phyloP scores from a whole-genome alignment of 2,888 invertebrate genomes.

The Carcina quercana region DNA sequence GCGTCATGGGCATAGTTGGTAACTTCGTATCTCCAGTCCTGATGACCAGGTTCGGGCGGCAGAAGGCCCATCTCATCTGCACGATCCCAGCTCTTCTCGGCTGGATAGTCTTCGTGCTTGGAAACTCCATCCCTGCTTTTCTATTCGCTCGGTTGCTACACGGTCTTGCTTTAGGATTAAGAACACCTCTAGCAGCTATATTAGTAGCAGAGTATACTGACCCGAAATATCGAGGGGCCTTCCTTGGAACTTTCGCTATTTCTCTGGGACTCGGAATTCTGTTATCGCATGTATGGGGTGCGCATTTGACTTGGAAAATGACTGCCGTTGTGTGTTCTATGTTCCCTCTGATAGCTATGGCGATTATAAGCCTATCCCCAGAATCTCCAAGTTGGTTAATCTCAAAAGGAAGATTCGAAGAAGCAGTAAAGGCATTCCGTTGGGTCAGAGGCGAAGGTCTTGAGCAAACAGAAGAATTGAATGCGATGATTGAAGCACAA shows the following conservation, averaged over 20 bases:
- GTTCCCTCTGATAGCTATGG: conserved; percentile 65
- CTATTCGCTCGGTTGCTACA: conserved; percentile 55
- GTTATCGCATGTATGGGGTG: conserved; percentile 77
- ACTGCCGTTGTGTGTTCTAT: conserved; percentile 70
- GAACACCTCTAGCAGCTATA: conserved; percentile 70
- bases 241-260: conserved; percentile 77
- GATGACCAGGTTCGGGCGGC: conserved; percentile 75
- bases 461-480: conserved; percentile 56
- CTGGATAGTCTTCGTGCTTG: conserved; percentile 57
- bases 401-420: conserved; percentile 69
- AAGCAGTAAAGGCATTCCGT: conserved; percentile 74
- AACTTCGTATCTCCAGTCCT: conserved; percentile 65
- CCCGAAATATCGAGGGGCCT: conserved; percentile 76
- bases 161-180: conserved; percentile 69
- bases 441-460: conserved; percentile 74
- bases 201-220: conserved; percentile 75
- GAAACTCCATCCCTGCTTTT: conserved; percentile 56
- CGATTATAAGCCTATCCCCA: conserved; percentile 62
- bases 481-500: conserved; percentile 54
- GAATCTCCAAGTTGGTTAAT: conserved; percentile 82
- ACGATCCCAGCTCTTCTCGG: conserved; percentile 67
- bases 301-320: conserved; percentile 74
- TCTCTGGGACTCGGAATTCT: conserved; percentile 78
- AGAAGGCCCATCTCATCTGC: conserved; percentile 66
- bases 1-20: conserved; percentile 63